A percentile compares a stretch with the other conserved stretches of the same genome.
These are phyloP conservation scores for Brachirus orientalis DNA, from an alignment of 2,113 vertebrate species.

Conservation along the genomic window DNA sequence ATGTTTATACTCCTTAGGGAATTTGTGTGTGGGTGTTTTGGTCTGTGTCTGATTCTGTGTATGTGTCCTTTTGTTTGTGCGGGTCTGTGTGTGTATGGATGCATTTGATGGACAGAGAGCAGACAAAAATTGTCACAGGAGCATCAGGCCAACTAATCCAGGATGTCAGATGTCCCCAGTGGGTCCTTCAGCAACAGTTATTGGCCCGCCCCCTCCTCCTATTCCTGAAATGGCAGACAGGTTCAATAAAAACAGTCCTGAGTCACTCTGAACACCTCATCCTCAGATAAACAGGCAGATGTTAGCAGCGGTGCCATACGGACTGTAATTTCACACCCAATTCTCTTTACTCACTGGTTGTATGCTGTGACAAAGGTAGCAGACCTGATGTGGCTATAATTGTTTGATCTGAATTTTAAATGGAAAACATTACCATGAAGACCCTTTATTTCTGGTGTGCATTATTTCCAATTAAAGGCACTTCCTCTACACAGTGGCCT, in stretches of 20 bases:
- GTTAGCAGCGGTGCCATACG: constrained; percentile 33
- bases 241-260: constrained; percentile 43
- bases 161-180: constrained; percentile 64
- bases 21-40: constrained; percentile 36
- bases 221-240: constrained; percentile 50
- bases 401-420: constrained; percentile 2
- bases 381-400: constrained; percentile 12
- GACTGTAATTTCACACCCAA: constrained; percentile 39
- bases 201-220: constrained; percentile 16
- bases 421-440: constrained; percentile 4
- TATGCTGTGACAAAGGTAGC: constrained; percentile 14
- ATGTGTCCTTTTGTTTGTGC: constrained; percentile 12
- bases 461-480: not conserved
- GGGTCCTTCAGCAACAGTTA: constrained; percentile 53
- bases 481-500: not conserved
- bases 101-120: constrained; percentile 55
- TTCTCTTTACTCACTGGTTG: constrained; percentile 41
- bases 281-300: constrained; percentile 48
- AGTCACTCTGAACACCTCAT: constrained; percentile 36
- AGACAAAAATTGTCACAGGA: constrained; percentile 62
- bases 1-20: constrained; percentile 63
- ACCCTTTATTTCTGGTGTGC: not conserved
- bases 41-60: constrained; percentile 31
- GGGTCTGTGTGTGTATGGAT: not conserved
- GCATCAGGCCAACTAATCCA: constrained; percentile 56